Evolutionary conservation across 2,797 vertebrate genomes (phyloP), one percentile per base, ranked within the genome.

Genomic region (Adrianichthys oophorus): DNA sequence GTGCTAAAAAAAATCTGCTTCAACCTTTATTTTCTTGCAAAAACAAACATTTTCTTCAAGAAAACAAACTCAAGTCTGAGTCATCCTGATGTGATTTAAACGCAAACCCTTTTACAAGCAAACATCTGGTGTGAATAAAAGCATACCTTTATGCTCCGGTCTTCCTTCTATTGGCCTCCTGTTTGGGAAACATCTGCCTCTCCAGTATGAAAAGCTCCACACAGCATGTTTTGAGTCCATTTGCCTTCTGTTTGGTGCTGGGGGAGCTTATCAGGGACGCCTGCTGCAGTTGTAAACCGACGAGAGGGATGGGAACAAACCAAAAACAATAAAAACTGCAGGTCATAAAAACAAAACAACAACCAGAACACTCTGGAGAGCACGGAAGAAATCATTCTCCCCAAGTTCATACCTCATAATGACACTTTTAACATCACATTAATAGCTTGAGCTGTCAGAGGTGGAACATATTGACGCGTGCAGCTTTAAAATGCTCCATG

Each of bases 401-500:
- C 2, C 8, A 15, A 18, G 32, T 58, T 57, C 18, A 14, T 49
- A n/a, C 43, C 44, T 4, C 15, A 1, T 4, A 24, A 47, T 29
- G 13, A 48, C 32, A 29, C 4, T 40, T 58, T 62, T 65, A 19
- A 32, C 15, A 48, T 41, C 16, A n/a, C 21, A 43, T 43, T 54
- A 26, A 19, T 49, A 56, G 44, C 40, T 15, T 16, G 17, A 59
- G 57, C 37, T 19, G n/a, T 17, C 14, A 41, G 23, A 51, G 1
- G 45, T 50, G 46, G 26, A 32, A 40, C 50, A 43, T 29, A 60
- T 53, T 46, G 29, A 68, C 63, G 29, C 23, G 12, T 52, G 44
- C 44, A 47, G 26, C 53, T 64, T 50, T 60, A 41, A 56, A 50
- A 55, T 17, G 0, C 13, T 49, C 10, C 18, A 47, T 62, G 59